Evolutionary conservation across 2,797 vertebrate genomes (phyloP), one percentile per base, ranked within the genome.

Genomic region (Rhinichthys osculus): DNA sequence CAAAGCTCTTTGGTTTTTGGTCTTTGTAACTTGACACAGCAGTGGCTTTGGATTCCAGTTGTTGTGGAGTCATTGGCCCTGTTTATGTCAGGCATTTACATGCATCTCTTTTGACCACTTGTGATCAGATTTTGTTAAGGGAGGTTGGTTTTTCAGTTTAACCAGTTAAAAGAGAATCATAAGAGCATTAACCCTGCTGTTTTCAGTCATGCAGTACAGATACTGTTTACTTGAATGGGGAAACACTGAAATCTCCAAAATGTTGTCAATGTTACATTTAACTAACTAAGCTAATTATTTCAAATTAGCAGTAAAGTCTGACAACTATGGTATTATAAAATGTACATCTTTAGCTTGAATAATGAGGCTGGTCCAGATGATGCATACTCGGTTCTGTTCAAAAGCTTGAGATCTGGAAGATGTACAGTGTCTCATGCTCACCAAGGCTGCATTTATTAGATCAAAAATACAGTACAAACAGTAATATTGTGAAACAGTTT

Each of bases 221-320:
- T n/a, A n/a, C 76, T 19, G 54, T 19, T 35, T 62, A 19, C 35
- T 62, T 62, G 11, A 77, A 76, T 35, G 30, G 30, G 30, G 19
- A 76, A 76, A 54, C 27, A 76, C 17, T 76, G 19, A 35, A 35
- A 77, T 57, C 27, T 23, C 17, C 50, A 2, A 77, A 57, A 38
- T 78, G 23, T 27, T 78, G 57, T 30, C 57, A 44, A 30, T 64
- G 77, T 78, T 78, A 78, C 57, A 64, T 59, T 77, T 40, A n/a
- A 59, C 33, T 35, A 11, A 74, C 27, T 30, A 64, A 7, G 27
- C 13, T 27, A 62, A 13, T 59, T n/a, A 11, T 59, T 59, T 59
- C 4, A 27, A 27, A 62, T 62, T 62, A 16, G 27, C 30, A 76
- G 16, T 23, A 35, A 54, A 57, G 4, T 16, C 21, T 5, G 23